A percentile compares a stretch with the other conserved stretches of the same genome.
Evolutionary conservation across 2,888 invertebrate genomes (phyloP).

Genomic region (Ichneumoninae sp.): DNA sequence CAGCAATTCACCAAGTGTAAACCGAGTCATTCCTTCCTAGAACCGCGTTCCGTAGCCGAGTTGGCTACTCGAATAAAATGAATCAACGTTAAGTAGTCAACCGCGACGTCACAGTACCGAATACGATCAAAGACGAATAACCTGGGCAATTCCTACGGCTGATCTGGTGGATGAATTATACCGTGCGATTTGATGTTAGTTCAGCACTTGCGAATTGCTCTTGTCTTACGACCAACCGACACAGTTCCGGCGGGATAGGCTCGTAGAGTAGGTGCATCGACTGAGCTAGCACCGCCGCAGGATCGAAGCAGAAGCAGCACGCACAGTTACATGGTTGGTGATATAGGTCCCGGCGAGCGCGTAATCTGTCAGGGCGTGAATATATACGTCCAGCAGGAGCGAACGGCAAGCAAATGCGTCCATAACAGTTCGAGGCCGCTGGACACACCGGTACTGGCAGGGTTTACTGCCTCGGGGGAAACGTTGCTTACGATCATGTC

Average conservation of each 20-base stretch:
- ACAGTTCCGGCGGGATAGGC: not conserved
- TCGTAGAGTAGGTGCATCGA: constrained; percentile 7
- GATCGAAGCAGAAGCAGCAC: constrained; percentile 15
- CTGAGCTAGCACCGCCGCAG: constrained; percentile 11
- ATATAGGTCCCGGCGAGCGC: constrained; percentile 67
- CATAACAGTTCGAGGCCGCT: constrained; percentile 68
- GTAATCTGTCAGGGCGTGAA: constrained; percentile 73
- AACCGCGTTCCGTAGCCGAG: no score
- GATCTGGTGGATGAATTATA: not conserved
- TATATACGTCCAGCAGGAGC: constrained; percentile 66
- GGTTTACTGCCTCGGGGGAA: constrained; percentile 72
- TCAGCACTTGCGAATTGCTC: constrained; percentile 1
- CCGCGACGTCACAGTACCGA: no score
- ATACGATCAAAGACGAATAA: not conserved
- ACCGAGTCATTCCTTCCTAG: no score
- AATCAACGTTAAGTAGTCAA: no score
- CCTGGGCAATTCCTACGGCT: not conserved
- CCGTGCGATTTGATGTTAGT: not conserved
- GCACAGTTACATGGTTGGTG: constrained; percentile 21
- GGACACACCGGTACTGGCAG: constrained; percentile 59
- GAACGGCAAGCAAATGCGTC: constrained; percentile 69
- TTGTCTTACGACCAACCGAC: not conserved
- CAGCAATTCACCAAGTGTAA: no score
- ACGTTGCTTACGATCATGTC: constrained; percentile 71
- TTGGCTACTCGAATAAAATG: no score